A percentile compares a stretch with the other conserved stretches of the same genome.
These are phyloP conservation scores for Caenorhabditis macrosperma DNA, from an alignment of 2,888 invertebrate species.

Conservation along the genomic window DNA sequence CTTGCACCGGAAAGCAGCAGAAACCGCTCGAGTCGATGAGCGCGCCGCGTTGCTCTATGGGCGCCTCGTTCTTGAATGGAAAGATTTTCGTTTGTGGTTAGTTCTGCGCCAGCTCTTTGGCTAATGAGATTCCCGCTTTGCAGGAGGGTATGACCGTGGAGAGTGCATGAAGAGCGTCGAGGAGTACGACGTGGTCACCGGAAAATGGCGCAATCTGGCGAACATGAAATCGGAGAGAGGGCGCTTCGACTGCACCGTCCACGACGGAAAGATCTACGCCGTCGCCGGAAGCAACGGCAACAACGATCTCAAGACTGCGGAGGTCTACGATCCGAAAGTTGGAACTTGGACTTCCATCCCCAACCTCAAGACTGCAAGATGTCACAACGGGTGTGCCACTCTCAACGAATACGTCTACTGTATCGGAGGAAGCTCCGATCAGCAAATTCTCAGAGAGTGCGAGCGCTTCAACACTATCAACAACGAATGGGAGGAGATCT, in stretches of 20 bases:
- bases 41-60: conserved; percentile 87
- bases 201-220: conserved; percentile 86
- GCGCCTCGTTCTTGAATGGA: conserved; percentile 86
- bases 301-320: conserved; percentile 87
- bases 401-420: conserved; percentile 86
- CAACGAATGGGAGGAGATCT: conserved; percentile 85
- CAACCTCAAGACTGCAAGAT: conserved; percentile 65
- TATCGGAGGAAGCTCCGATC: conserved; percentile 89
- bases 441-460: conserved; percentile 85
- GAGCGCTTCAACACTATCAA: conserved; percentile 85
- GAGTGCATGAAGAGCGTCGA: conserved; percentile 86
- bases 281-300: conserved; percentile 89
- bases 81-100: conserved; percentile 88
- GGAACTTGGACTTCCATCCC: conserved; percentile 83
- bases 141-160: conserved; percentile 89
- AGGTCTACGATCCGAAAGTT: conserved; percentile 84
- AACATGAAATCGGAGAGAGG: conserved; percentile 88
- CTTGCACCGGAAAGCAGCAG: conserved; percentile 65
- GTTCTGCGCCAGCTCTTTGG: not conserved
- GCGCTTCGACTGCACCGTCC: conserved; percentile 87
- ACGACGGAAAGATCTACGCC: conserved; percentile 83
- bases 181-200: conserved; percentile 86
- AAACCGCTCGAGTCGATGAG: conserved; percentile 84
- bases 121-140: conserved; percentile 15
- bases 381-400: conserved; percentile 83